Base-by-base conservation (phyloP, 2,113 vertebrate genomes). In the Hyla sarda region DNA sequence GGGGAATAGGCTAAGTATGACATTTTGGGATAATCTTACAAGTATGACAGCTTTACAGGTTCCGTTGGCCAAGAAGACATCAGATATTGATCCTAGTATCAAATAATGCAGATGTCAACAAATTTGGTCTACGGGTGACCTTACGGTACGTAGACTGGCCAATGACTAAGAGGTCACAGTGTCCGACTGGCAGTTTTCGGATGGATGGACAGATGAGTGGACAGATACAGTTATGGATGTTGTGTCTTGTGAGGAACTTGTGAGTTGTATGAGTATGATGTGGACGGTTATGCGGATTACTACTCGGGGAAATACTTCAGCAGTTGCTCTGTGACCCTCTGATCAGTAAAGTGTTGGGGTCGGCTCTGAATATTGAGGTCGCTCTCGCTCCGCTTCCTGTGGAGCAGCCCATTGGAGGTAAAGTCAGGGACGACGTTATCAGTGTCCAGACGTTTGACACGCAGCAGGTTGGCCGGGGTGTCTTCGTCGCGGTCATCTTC, bases 241-340 rank as follows among this genome's bases (percentile, higher is more conserved):
- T 17, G 34, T 34, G 34, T 34, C 17, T 16, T 6, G 28, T 34
- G 17, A 56, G 82, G 50, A 23, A 16, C 0, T 19, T 11, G 16
- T 9, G 30, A 54, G 47, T 19, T 30, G 45, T 16, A 76, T 56
- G 30, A 50, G 19, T 1, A 56, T 34, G 14, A 14, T 58, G 69
- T 17, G 48, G 28, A 28, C 50, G 50, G 25, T 16, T 12, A 28
- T 65, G 28, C 10, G n/a, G 28, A 41, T 9, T 17, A n/a, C 25
- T 81, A 86, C 19, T 86, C 78, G 12, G 78, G 85, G 54, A 82
- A 80, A 71, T 86, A 86, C 41, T 82, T 86, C 28, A 86, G 28
- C 16, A 86, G 52, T 34, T 78, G 75, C 67, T 86, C 84, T 8
- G 84, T 76, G 16, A 86, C 60, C 67, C 84, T 81, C 5, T 72